Percentiles rank a stretch among this genome's conserved stretches.
phyloP scores from a whole-genome alignment of 2,888 invertebrate species.

The Pyrrhosoma nymphula region DNA sequence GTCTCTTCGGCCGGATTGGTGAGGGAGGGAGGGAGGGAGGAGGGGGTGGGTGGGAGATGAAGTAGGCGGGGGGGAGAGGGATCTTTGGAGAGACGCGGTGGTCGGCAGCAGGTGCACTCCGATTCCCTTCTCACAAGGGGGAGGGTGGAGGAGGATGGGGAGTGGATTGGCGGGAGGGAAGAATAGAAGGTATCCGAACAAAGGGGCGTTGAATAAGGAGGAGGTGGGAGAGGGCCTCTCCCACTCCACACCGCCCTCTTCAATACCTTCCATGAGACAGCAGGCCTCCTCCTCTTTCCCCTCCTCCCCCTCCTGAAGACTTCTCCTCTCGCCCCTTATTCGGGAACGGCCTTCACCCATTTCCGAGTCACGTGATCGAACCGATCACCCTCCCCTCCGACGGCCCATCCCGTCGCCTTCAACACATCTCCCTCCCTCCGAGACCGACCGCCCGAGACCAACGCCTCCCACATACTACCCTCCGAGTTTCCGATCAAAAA shows the following conservation, averaged over 20 bases:
- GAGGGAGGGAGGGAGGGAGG: neutral
- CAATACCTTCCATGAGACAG: neutral
- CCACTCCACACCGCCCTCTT: neutral
- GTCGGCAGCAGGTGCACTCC: constrained; percentile 54
- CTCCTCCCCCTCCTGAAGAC: neutral
- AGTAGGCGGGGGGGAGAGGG: neutral
- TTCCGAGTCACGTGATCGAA: constrained; percentile 48
- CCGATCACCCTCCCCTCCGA: neutral
- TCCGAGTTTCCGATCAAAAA: constrained; percentile 12
- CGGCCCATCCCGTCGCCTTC: neutral
- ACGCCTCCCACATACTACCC: neutral
- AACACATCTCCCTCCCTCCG: neutral
- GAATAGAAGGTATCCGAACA: constrained; percentile 36
- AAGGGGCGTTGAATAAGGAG: constrained; percentile 58
- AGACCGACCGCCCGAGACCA: too few species aligned
- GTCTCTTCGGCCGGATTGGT: neutral
- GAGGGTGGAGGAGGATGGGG: neutral
- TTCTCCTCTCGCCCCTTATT: neutral
- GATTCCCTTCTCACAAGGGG: neutral
- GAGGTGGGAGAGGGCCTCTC: constrained; percentile 6
- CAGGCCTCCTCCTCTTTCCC: neutral
- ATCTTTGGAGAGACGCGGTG: neutral
- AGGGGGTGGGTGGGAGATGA: neutral
- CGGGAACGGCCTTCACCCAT: constrained; percentile 62
- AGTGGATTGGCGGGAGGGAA: neutral